These are phyloP conservation scores for Coecobrya sp. DNA, from an alignment of 2,888 invertebrate species.

Conservation along the genomic window DNA sequence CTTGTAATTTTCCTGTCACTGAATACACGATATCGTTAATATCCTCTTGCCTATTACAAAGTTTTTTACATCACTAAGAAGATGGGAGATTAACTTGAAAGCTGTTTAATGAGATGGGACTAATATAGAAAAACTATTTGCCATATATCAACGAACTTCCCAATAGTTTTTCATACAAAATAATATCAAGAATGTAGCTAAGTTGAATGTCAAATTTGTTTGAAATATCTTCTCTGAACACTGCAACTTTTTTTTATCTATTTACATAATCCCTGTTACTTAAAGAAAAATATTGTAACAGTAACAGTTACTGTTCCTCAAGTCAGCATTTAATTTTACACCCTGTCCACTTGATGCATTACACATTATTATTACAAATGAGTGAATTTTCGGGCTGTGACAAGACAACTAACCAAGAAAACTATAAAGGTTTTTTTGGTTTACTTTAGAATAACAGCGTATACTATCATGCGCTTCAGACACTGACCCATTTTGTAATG, in stretches of 20 bases:
- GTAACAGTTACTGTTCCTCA: too few relatives aligned
- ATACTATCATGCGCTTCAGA: too few relatives aligned
- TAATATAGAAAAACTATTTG: slow-evolving; percentile 66
- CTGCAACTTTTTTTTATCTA: not conserved
- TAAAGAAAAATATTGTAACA: not conserved
- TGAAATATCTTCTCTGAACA: not conserved
- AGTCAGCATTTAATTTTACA: not conserved
- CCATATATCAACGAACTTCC: slow-evolving; percentile 1
- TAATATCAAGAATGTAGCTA: not conserved
- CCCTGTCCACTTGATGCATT: not conserved
- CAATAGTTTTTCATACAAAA: not conserved
- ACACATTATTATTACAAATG: not conserved
- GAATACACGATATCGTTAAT: not conserved
- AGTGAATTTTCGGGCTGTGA: not conserved
- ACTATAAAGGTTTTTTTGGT: too few relatives aligned
- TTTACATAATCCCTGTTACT: not conserved
- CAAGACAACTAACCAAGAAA: not conserved
- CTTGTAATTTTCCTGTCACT: slow-evolving; percentile 30
- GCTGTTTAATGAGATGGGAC: slow-evolving; percentile 69
- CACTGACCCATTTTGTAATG: not conserved
- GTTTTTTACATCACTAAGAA: not conserved
- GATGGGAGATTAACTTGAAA: slow-evolving; percentile 57
- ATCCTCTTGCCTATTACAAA: not conserved
- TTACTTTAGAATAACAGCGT: too few relatives aligned
- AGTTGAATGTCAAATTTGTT: not conserved